Base-by-base conservation (phyloP, 2,888 invertebrate genomes). In the Campoletis raptor region DNA sequence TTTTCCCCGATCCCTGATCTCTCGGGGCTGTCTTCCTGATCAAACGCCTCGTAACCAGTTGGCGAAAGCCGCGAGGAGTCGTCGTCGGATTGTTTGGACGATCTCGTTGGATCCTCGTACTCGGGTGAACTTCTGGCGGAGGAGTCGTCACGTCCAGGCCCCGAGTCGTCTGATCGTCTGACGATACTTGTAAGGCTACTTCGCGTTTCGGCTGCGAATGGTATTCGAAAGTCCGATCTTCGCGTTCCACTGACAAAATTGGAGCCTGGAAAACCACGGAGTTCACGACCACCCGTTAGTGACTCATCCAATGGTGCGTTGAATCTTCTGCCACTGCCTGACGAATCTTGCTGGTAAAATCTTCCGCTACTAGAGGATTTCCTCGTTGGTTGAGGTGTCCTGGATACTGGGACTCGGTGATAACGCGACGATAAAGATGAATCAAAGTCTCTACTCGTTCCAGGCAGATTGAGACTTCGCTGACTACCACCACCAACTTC, bases 341-440 rank as follows among this genome's bases (percentile, higher is more conserved):
- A 52, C 12, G 79, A 81, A n/a, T 87, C 87, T 42, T 87, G 87
- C 57, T 87, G 87, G 57, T 87, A 82, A 79, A 82, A 85, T 77
- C 81, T 76, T 10, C 77, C 70, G 8, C 48, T 24, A 18, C 66
- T 69, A 3, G 81, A 61, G 52, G 89, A 89, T 64, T 90, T 88
- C 70, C 92, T 89, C 24, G 89, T 77, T 61, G 92, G 93, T 70
- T 93, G 92, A 0, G 93, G 93, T 10, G 93, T 93, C 37, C 92
- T 88, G 36, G 92, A 91, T 0, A 91, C 64, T 42, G 81, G 89
- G 0, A 85, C 89, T 8, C 90, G 89, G 30, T 82, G 57, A 66
- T 81, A 73, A 12, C 78, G 84, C 36, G 74, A 78, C 5, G 61
- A 67, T 4, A 87, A 48, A 0, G 85, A 66, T 10, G 78, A 21